Evolutionary conservation across 2,797 vertebrate genomes (phyloP), one percentile per base, ranked within the genome.

Genomic region (Gouania willdenowi): DNA sequence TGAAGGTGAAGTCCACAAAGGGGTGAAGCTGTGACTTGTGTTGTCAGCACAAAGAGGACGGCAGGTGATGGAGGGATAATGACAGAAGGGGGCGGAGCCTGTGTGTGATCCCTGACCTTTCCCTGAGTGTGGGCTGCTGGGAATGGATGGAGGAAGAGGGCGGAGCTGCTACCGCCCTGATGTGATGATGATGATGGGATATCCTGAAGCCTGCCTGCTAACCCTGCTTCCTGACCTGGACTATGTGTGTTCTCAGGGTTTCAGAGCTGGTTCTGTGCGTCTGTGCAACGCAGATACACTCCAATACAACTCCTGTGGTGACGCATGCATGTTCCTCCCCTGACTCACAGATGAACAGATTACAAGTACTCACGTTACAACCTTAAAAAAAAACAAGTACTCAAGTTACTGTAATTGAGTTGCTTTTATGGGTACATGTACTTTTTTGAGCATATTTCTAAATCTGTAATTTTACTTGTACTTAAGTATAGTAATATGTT

Each of bases 61-160:
- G 48, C 82, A 87, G 83, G 83, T 87, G 87, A 88, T 82, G 73
- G 71, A 69, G 62, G 66, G 69, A 81, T 80, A 78, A 84, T 77
- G 71, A 69, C 67, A 47, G 57, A 52, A 77, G n/a, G n/a, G n/a
- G 81, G 79, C 70, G 73, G 76, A 51, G 77, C 30, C 41, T 21
- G 27, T 46, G 27, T 46, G 57, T 79, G 78, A 85, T 83, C 85
- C 52, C 34, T 60, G 78, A 81, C 83, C 77, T 79, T 66, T 63
- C 68, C 36, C 74, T 76, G 67, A 64, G 74, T 52, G 55, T 45
- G n/a, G 53, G 63, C 71, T 80, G 71, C 70, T 83, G 82, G 75
- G 75, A 83, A 75, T 66, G 53, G 53, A 33, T 24, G 57, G 71
- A 71, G 88, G 85, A 88, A 89, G 65, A 75, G 75, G 80, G 83